Evolutionary conservation across 2,888 invertebrate species (phyloP).

Genomic region (Argyresthia albistria): DNA sequence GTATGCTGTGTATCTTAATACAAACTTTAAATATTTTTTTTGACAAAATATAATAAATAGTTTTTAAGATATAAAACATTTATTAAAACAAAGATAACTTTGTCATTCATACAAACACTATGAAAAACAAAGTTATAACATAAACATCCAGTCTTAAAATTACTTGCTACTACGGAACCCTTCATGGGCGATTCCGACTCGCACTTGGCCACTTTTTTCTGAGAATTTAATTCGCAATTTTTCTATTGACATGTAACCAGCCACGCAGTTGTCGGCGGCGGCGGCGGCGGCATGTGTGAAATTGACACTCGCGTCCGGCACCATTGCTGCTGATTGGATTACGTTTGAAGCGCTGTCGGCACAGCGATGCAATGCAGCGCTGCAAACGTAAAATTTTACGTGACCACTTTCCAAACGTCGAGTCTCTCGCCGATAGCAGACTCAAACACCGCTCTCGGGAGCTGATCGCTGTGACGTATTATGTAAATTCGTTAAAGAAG

Average conservation of each 20-base stretch:
- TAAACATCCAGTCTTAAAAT: no score
- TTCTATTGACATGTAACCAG: background rate
- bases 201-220: background rate
- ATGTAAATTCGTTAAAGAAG: constrained; percentile 44
- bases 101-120: no score
- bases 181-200: no score
- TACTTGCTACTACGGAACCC: no score
- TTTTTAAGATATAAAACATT: no score
- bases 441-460: constrained; percentile 32
- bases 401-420: constrained; percentile 58
- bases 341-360: constrained; percentile 55
- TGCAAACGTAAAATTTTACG: constrained; percentile 70
- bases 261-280: background rate
- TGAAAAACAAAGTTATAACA: no score
- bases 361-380: constrained; percentile 51
- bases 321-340: constrained; percentile 66
- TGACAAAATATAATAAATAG: no score
- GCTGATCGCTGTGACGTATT: constrained; percentile 46
- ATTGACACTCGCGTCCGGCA: constrained; percentile 56
- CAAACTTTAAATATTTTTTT: no score
- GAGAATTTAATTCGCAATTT: background rate
- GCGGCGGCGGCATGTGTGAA: constrained; percentile 24
- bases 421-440: constrained; percentile 45
- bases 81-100: no score
- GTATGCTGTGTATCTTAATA: no score